Evolutionary conservation across 2,888 invertebrate genomes (phyloP), one percentile per base, ranked within the genome.

Genomic region (Thera britannica): DNA sequence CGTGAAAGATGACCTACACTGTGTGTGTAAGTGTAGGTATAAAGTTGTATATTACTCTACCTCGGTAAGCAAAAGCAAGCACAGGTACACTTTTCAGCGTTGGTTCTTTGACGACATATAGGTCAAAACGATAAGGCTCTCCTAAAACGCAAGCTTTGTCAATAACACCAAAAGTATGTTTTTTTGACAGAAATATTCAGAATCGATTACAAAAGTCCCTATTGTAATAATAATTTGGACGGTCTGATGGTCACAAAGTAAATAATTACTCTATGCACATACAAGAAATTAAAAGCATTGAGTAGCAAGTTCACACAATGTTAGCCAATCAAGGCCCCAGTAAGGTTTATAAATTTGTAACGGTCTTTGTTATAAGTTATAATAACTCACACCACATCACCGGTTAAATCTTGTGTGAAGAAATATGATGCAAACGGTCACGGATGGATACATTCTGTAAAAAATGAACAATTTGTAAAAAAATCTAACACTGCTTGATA

Each of bases 301-400:
- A 72, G 66, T 67, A 61, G 65, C 67, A 64, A 75, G 70, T 73
- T 72, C 72, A 67, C 73, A 75, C 72, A 75, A 70, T 67, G 65
- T 74, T 73, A 69, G 70, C 67, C 72, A 75, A 75, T 73, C 59
- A 65, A 63, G 71, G 72, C 72, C 72, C 72, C 70, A 68, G 72
- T 58, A 69, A 74, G 74, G 74, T 73, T 74, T 72, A 72, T 70
- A 65, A 70, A 75, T 75, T 75, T 61, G 75, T 68, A 73, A 74
- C 72, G 72, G 70, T 74, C 74, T 72, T 75, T 75, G 75, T 75
- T 72, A 58, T 70, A 38, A 1, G 23, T 23, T 38, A 38, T 38
- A 72, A 69, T 70, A 72, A 68, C 68, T 73, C 67, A 67, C 68
- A 68, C 69, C 60, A 67, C 63, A 65, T 68, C 68, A 68, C 65